Percentiles rank a stretch among this genome's conserved stretches.
Conservation (phyloP, 2,113 vertebrate species). For the Rutilus rutilus region DNA sequence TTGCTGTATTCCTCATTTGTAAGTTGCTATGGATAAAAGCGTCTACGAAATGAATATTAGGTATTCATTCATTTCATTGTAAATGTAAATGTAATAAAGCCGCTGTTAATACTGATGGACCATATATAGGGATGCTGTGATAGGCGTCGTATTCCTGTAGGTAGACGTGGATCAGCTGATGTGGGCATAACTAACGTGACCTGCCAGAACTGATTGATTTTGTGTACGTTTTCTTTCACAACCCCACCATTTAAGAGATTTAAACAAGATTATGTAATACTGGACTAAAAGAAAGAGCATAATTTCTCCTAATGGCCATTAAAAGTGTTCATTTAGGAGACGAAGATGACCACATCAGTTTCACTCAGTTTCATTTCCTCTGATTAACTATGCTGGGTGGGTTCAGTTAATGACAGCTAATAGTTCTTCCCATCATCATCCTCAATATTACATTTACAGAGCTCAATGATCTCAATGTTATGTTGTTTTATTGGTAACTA, state of each 20-base stretch:
- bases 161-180: too few relatives aligned
- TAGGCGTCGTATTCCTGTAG: too few relatives aligned
- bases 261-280: slow-evolving; percentile 11
- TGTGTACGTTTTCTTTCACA: neutral
- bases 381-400: slow-evolving; percentile 12
- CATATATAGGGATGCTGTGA: too few relatives aligned
- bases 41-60: too few relatives aligned
- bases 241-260: neutral
- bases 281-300: neutral
- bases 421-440: slow-evolving; percentile 10
- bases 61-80: too few relatives aligned
- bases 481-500: neutral
- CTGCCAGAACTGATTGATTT: neutral
- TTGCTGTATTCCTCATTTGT: too few relatives aligned
- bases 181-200: too few relatives aligned
- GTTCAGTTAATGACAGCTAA: slow-evolving; percentile 30
- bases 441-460: neutral
- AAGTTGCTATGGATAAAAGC: too few relatives aligned
- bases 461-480: neutral
- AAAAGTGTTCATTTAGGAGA: neutral
- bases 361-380: slow-evolving; percentile 25
- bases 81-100: too few relatives aligned
- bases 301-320: slow-evolving; percentile 16
- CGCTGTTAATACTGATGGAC: too few relatives aligned
- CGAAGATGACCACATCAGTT: neutral